phyloP scores from a whole-genome alignment of 2,113 vertebrate species.

The Chloroceryle aenea region DNA sequence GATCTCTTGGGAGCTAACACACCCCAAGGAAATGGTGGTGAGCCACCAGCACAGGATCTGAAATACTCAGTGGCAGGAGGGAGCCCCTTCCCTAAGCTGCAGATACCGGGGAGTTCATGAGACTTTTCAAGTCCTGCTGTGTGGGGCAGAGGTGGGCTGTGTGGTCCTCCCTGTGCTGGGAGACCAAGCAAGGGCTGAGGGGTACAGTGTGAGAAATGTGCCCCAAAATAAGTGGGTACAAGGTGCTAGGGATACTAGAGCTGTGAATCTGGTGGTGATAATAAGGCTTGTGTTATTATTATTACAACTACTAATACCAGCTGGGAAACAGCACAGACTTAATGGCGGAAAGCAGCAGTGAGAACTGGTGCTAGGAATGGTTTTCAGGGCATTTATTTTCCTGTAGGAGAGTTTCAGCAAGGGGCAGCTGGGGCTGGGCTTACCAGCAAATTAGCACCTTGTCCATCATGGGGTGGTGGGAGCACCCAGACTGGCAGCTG shows the following conservation, averaged over 20 bases:
- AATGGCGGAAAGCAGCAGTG: neutral
- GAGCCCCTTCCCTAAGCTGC: neutral
- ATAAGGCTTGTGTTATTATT: neutral
- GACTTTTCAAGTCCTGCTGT: neutral
- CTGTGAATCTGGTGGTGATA: neutral
- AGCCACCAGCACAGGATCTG: fast-evolving
- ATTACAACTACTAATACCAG: no score
- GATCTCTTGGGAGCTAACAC: neutral
- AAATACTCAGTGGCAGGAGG: neutral
- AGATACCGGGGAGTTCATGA: fast-evolving
- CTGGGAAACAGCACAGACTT: neutral
- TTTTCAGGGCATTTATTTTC: neutral
- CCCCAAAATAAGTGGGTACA: neutral
- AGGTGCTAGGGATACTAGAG: neutral
- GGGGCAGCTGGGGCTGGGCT: neutral
- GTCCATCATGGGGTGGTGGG: fast-evolving
- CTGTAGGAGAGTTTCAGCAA: fast-evolving
- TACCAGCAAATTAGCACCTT: fast-evolving
- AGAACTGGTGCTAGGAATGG: fast-evolving
- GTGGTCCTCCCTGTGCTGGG: fast-evolving
- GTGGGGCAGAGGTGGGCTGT: fast-evolving
- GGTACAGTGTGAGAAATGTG: fast-evolving
- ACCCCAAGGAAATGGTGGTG: fast-evolving
- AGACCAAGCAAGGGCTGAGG: neutral
- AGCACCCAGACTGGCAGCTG: fast-evolving